These are phyloP conservation scores for Drosophila asahinai DNA, from an alignment of 1,140 invertebrate species.

Conservation along the genomic window DNA sequence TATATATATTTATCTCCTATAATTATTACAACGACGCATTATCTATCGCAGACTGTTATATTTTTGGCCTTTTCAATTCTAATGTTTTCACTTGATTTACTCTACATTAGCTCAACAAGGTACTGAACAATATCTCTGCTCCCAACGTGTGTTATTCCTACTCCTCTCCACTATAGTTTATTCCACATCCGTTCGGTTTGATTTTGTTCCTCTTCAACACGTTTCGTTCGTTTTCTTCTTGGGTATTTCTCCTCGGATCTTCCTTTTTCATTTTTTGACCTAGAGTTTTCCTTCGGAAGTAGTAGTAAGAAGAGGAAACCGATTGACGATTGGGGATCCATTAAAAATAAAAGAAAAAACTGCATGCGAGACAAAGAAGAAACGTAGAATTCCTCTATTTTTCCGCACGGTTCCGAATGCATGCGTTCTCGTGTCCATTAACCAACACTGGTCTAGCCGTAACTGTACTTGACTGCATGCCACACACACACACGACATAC, in stretches of 20 bases:
- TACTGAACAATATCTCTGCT: slow-evolving; percentile 68
- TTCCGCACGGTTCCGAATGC: slow-evolving; percentile 39
- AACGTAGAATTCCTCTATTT: slow-evolving; percentile 17
- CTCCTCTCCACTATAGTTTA: slow-evolving; percentile 56
- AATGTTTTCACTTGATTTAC: slow-evolving; percentile 86
- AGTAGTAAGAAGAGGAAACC: slow-evolving; percentile 3
- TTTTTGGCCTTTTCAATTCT: slow-evolving; percentile 86
- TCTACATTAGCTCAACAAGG: slow-evolving; percentile 85
- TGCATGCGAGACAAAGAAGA: slow-evolving; percentile 24
- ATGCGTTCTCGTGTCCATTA: slow-evolving; percentile 42
- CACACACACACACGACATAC: slow-evolving; percentile 16
- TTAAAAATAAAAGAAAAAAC: slow-evolving; percentile 2
- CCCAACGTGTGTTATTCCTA: slow-evolving; percentile 61
- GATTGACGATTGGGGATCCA: slow-evolving; percentile 26
- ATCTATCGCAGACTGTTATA: slow-evolving; percentile 84
- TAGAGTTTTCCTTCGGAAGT: slow-evolving; percentile 13
- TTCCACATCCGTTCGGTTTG: slow-evolving; percentile 61
- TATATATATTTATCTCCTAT: slow-evolving; percentile 48
- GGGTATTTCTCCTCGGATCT: slow-evolving; percentile 48
- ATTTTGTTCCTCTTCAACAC: slow-evolving; percentile 56
- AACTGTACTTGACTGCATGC: slow-evolving; percentile 52
- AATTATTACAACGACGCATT: slow-evolving; percentile 67
- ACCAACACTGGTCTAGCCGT: slow-evolving; percentile 33
- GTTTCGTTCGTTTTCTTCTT: slow-evolving; percentile 60
- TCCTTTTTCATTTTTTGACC: slow-evolving; percentile 17